Evolutionary conservation across 1,140 invertebrate genomes (phyloP).

Genomic region (Caenorhabditis remanei): DNA sequence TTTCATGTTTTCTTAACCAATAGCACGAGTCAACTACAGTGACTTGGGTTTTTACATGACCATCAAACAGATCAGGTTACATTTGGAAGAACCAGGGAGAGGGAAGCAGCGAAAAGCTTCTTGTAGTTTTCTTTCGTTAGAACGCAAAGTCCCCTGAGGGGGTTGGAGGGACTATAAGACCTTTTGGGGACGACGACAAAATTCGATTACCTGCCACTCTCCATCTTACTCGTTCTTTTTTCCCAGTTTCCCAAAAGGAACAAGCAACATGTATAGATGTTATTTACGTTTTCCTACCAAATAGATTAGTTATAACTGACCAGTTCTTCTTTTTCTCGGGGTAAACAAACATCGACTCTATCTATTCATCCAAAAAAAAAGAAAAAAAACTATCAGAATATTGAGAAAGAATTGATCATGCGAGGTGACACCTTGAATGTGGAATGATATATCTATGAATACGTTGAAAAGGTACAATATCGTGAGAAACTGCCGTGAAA

Average conservation of each 20-base stretch:
- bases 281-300: slow-evolving; percentile 32
- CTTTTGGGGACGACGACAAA: slow-evolving; percentile 13
- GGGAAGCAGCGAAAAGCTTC: not conserved
- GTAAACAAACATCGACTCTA: slow-evolving; percentile 21
- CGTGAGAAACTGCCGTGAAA: slow-evolving; percentile 19
- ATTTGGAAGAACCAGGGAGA: not conserved
- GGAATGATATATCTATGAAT: slow-evolving; percentile 11
- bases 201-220: slow-evolving; percentile 47
- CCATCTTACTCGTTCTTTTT: slow-evolving; percentile 11
- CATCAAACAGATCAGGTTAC: slow-evolving; percentile 47
- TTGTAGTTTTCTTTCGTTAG: slow-evolving; percentile 36
- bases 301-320: slow-evolving; percentile 21
- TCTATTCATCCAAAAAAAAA: not conserved
- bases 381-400: not conserved
- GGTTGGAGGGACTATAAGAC: not conserved
- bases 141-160: slow-evolving; percentile 37
- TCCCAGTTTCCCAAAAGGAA: not conserved
- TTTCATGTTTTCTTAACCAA: slow-evolving; percentile 27
- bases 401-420: slow-evolving; percentile 3
- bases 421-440: slow-evolving; percentile 17
- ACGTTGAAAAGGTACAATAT: slow-evolving; percentile 16
- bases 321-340: not conserved
- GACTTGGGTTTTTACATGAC: slow-evolving; percentile 43
- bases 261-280: slow-evolving; percentile 27
- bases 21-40: slow-evolving; percentile 40